Percentiles rank a stretch among this genome's conserved stretches.
These are phyloP conservation scores for Drosophila lowei DNA, from an alignment of 1,140 invertebrate genomes.

Conservation along the genomic window DNA sequence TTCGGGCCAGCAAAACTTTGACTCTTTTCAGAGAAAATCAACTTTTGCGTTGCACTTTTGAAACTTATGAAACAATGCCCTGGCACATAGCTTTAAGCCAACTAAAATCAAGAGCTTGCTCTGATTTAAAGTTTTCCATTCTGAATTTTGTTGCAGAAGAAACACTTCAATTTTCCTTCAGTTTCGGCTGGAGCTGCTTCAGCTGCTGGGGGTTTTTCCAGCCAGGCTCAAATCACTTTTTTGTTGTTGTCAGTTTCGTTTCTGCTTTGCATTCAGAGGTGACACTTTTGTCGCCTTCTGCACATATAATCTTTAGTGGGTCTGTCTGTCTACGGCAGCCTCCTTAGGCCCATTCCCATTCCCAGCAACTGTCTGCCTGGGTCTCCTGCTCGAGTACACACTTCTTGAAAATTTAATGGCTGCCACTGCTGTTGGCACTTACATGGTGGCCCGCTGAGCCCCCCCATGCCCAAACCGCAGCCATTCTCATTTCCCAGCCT, in stretches of 20 bases:
- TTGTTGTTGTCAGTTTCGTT: not conserved
- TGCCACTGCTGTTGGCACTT: constrained; percentile 67
- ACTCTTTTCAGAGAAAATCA: constrained; percentile 1
- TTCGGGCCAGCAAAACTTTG: constrained; percentile 11
- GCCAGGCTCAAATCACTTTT: not conserved
- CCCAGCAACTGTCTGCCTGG: not conserved
- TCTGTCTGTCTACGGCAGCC: constrained; percentile 9
- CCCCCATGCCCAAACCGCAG: constrained; percentile 24
- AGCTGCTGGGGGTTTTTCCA: too few species aligned
- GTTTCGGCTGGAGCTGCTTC: too few species aligned
- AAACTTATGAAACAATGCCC: constrained; percentile 12
- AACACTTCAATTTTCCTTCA: too few species aligned
- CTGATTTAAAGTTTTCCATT: too few species aligned
- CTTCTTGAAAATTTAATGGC: constrained; percentile 79
- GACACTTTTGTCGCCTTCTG: constrained; percentile 58
- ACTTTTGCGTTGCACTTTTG: constrained; percentile 11
- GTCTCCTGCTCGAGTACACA: constrained; percentile 46
- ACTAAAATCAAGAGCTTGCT: constrained; percentile 14
- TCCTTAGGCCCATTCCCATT: not conserved
- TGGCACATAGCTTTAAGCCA: not conserved
- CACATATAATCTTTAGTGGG: constrained; percentile 45
- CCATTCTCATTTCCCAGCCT: not conserved
- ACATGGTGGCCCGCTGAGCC: constrained; percentile 10
- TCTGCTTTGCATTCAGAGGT: constrained; percentile 17
- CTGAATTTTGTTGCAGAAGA: too few species aligned